Conservation (phyloP, 2,113 vertebrate species). For the Upupa epops region DNA sequence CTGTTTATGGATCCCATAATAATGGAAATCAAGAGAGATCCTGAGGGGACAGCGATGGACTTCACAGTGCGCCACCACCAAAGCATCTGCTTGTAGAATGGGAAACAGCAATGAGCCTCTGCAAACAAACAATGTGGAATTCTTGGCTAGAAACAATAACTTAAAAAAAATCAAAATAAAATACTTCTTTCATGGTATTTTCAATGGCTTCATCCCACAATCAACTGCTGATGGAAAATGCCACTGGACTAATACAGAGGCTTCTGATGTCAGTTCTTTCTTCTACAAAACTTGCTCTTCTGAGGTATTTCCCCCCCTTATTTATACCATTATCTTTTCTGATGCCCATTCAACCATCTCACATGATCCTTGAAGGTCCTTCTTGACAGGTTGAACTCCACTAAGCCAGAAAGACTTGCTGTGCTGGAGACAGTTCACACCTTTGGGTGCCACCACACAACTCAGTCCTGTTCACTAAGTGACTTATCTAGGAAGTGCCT, state of each 20-base stretch:
- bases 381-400: background rate
- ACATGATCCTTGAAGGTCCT: background rate
- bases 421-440: fast-evolving
- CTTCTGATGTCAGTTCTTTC: background rate
- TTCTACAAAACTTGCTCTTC: background rate
- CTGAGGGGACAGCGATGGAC: constrained; percentile 34
- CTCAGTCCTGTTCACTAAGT: fast-evolving
- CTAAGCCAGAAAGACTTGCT: too few species aligned
- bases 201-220: background rate
- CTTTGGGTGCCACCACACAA: background rate
- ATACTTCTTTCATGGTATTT: background rate
- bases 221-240: background rate
- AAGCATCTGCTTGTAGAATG: constrained; percentile 11
- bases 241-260: fast-evolving
- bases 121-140: constrained; percentile 26
- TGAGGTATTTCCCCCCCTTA: too few species aligned
- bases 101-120: background rate
- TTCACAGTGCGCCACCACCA: constrained; percentile 45
- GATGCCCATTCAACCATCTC: fast-evolving
- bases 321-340: background rate
- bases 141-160: constrained; percentile 23
- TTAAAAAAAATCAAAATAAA: background rate
- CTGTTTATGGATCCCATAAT: constrained; percentile 2
- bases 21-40: constrained; percentile 37
- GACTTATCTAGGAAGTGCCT: background rate